Conservation (phyloP, 2,888 invertebrate species). For the Caenorhabditis macrosperma region DNA sequence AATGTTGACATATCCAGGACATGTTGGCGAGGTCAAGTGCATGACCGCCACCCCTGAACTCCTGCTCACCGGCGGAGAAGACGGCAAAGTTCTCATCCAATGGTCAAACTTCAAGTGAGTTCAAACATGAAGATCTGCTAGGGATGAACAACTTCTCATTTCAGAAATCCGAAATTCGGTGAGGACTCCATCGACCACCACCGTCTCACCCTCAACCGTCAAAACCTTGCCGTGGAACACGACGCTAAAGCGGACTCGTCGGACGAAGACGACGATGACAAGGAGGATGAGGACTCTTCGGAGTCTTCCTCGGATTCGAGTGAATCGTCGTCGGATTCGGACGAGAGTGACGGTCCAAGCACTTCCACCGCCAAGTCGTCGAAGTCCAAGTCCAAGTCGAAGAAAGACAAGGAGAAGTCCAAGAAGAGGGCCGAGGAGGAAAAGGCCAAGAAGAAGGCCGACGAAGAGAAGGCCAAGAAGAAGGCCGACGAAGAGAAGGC, state of each 20-base stretch:
- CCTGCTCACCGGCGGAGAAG: conserved; percentile 62
- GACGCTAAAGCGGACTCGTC: background rate
- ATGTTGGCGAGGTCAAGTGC: conserved; percentile 34
- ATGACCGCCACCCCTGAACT: conserved; percentile 17
- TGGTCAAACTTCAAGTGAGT: conserved; percentile 53
- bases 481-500: background rate
- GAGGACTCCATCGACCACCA: conserved; percentile 13
- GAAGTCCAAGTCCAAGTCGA: background rate
- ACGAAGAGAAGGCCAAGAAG: background rate
- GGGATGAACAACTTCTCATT: background rate
- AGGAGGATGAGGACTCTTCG: background rate
- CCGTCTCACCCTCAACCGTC: conserved; percentile 30
- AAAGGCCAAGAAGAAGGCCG: background rate
- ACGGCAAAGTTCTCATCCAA: conserved; percentile 61
- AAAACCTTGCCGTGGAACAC: background rate
- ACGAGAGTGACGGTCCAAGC: background rate
- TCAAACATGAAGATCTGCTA: background rate
- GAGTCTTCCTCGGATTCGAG: background rate
- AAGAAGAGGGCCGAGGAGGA: conserved; percentile 12
- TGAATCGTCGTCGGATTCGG: background rate
- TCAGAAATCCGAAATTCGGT: conserved; percentile 28
- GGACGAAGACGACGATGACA: background rate
- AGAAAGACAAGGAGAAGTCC: conserved; percentile 2
- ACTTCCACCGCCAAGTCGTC: conserved; percentile 1
- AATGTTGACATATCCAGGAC: conserved; percentile 17